Base-by-base conservation (phyloP, 2,888 invertebrate genomes). In the Ptychoptera contaminata region DNA sequence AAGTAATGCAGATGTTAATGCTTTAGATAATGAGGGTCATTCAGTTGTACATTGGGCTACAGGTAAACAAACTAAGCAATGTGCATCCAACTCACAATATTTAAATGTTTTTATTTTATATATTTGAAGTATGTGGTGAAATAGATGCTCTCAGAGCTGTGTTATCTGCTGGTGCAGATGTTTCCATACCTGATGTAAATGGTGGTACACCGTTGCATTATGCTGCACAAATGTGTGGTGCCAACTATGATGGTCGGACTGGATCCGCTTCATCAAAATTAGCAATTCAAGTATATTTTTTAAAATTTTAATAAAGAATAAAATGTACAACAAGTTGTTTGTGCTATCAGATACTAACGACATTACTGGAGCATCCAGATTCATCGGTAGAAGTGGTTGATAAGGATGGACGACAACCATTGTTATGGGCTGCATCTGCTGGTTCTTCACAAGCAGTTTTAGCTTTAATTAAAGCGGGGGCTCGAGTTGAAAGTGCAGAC, bases 41-140 rank as follows among this genome's bases (percentile, higher is more conserved):
- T 90, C 93, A 2, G 85, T 90, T 39, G 83, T 96, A 9, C 97
- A 98, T 64, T 98, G 97, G 97, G 94, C 97, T 14, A 92, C 94
- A 51, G 96, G 94, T 93, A 62, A 55, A 50, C 52, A 16, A 14
- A 7, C 12, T 35, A 14, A 1, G 16, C 10, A 38, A 11, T 14
- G 12, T 16, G 16, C 16, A 39, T 6, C 8, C 10, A 9, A 30
- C 7, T n/a, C 10, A 36, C 2, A 44, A 39, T 16, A 37, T 23
- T 36, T 35, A 12, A n/a, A 32, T 30, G 8, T 23, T n/a, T 30
- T 47, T n/a, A 34, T 43, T 56, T 44, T n/a, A n/a, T n/a, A 50
- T 48, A 42, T 48, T 65, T 65, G 9, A 61, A 91, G 94, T 96
- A 10, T 94, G 94, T 59, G 93, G 93, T 0, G 93, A 94, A 62